Evolutionary conservation across 2,888 invertebrate genomes (phyloP).

Genomic region (Neoascia interrupta): DNA sequence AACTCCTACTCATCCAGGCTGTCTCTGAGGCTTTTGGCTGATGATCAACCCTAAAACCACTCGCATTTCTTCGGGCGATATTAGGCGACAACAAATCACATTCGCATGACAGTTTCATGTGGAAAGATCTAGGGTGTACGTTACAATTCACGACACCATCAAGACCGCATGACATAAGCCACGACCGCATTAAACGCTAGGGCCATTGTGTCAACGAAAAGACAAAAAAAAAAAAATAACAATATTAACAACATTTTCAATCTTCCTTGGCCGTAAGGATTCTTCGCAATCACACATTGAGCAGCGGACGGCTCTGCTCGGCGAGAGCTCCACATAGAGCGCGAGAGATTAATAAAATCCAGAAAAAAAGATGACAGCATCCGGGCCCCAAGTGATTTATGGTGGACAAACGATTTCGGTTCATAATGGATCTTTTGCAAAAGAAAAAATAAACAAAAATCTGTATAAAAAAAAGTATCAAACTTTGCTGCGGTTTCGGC

Average conservation of each 20-base stretch:
- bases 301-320: too few species aligned
- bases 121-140: conserved; percentile 36
- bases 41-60: conserved; percentile 44
- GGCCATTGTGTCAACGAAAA: conserved; percentile 19
- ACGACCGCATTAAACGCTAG: conserved; percentile 58
- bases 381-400: conserved; percentile 67
- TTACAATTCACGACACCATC: conserved; percentile 49
- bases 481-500: conserved; percentile 47
- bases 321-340: conserved; percentile 1
- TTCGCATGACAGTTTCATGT: conserved; percentile 53
- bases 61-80: conserved; percentile 39
- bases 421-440: conserved; percentile 45
- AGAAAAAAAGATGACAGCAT: conserved; percentile 65
- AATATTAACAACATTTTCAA: conserved; percentile 19
- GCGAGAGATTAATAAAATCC: conserved; percentile 63
- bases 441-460: conserved; percentile 10
- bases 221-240: neutral
- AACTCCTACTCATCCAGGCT: conserved; percentile 21
- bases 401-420: conserved; percentile 68
- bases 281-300: too few species aligned
- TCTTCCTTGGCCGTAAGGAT: conserved; percentile 41
- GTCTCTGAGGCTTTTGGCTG: too few species aligned
- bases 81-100: conserved; percentile 67
- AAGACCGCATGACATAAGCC: conserved; percentile 62
- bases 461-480: too few species aligned